Conservation (phyloP, 1,140 invertebrate species). For the Aphaenogaster rudis region DNA sequence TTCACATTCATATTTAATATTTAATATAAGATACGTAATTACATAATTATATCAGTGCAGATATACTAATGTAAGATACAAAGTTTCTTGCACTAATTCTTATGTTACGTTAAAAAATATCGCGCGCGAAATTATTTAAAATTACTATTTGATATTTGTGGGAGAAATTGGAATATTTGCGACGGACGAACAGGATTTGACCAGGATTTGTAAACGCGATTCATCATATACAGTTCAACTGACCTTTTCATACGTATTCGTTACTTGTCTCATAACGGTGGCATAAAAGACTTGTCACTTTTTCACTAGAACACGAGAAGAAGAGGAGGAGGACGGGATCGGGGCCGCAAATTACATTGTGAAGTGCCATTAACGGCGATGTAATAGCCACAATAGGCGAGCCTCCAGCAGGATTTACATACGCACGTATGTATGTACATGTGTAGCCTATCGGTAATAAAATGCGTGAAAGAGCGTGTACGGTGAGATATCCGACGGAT, state of each 20-base stretch:
- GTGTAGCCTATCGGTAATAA: conserved; percentile 35
- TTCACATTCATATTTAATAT: background rate
- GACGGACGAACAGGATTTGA: background rate
- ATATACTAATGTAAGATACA: background rate
- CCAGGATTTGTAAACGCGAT: conserved; percentile 20
- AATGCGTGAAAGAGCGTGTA: conserved; percentile 63
- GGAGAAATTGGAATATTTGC: background rate
- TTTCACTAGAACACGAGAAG: conserved; percentile 4
- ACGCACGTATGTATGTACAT: conserved; percentile 32
- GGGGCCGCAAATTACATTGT: conserved; percentile 77
- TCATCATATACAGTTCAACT: conserved; percentile 12
- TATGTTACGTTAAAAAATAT: background rate
- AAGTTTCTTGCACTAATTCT: background rate
- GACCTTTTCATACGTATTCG: conserved; percentile 35
- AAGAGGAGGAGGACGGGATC: conserved; percentile 47
- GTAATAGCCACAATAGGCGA: conserved; percentile 78
- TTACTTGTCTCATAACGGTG: background rate
- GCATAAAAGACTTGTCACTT: conserved; percentile 43
- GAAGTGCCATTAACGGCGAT: conserved; percentile 81
- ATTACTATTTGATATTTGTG: background rate
- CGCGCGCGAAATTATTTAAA: background rate
- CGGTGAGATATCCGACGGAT: conserved; percentile 68
- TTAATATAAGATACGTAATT: background rate
- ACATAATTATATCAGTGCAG: background rate
- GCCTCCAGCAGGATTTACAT: conserved; percentile 52